Base-by-base conservation (phyloP, 37 sponge, comb jelly and placozoan species). In the Lycopodina hypogea region DNA sequence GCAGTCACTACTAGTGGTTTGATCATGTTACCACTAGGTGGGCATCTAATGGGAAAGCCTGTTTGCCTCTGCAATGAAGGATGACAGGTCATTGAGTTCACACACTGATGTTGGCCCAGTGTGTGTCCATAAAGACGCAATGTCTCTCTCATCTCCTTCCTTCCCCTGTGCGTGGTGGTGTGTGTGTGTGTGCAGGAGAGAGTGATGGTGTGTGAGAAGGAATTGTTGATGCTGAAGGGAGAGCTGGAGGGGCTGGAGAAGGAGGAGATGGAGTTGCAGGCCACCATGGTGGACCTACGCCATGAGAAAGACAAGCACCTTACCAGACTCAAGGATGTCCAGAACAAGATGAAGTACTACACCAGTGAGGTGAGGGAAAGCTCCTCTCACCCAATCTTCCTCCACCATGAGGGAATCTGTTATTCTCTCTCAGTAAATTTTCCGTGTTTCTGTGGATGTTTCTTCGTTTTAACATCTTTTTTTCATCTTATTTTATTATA, bases 271-370 rank as follows among this genome's bases (percentile, higher is more conserved):
- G 64, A 63, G 62, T 34, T 88, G n/a, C 79, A 91, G 80, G 81
- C 64, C 51, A 45, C 81, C 37, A 32, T 93, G 36, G 56, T 86
- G 66, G 96, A 95, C 72, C 56, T 89, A 62, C 74, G 68, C 23
- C 90, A 92, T 72, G 90, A 83, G 68, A 82, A 86, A 83, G 91
- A 95, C 63, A 86, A 83, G 71, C 82, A 86, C 60, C 39, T 38
- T 8, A 61, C 84, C 12, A 82, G 78, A 48, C 66, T 93, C 76
- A 93, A 89, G 59, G 94, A 97, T 36, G 87, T 87, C 72, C 72
- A 76, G 45, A 79, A 89, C 32, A 97, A 94, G 56, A 91, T 97
- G 62, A 85, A 86, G 30, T 87, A 92, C 75, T 97, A 87, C 73
- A 45, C 91, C 62, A 81, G 80, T 36, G 89, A 96, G 81, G 97